Percentiles rank a stretch among this genome's conserved stretches.
Evolutionary conservation across 2,888 invertebrate species (phyloP).

Genomic region (Agriopis aurantiaria): DNA sequence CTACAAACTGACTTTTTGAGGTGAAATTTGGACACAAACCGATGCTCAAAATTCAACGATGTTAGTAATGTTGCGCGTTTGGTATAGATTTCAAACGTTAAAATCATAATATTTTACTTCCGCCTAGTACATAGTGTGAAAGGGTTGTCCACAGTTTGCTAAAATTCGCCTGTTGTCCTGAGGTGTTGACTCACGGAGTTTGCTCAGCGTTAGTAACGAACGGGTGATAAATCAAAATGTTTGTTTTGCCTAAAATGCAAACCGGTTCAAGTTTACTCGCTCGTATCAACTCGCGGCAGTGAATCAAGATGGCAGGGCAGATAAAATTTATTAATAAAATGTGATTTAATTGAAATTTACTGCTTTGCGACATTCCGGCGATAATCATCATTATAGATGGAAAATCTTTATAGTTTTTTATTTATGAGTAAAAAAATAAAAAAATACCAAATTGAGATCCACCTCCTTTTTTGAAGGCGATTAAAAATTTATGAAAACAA

Average conservation of each 20-base stretch:
- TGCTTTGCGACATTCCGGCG: constrained; percentile 1
- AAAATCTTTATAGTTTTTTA: too few species aligned
- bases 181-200: constrained; percentile 42
- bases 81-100: too few species aligned
- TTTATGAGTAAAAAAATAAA: too few species aligned
- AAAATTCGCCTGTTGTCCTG: constrained; percentile 33
- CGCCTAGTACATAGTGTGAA: constrained; percentile 2
- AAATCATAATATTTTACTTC: neutral
- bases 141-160: constrained; percentile 26
- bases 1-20: too few species aligned
- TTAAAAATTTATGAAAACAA: too few species aligned
- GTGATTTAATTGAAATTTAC: constrained; percentile 3
- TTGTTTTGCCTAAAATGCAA: constrained; percentile 39
- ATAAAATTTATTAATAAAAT: constrained; percentile 8
- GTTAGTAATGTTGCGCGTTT: too few species aligned
- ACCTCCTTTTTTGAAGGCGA: too few species aligned
- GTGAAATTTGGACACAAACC: too few species aligned
- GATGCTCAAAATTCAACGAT: too few species aligned
- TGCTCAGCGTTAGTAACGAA: constrained; percentile 37
- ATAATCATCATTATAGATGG: neutral
- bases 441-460: too few species aligned
- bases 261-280: constrained; percentile 26
- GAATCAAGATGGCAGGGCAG: constrained; percentile 21
- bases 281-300: constrained; percentile 27
- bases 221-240: constrained; percentile 46